These are phyloP conservation scores for Chrysomallon squamiferum DNA, from an alignment of 1,140 invertebrate species.

Conservation along the genomic window DNA sequence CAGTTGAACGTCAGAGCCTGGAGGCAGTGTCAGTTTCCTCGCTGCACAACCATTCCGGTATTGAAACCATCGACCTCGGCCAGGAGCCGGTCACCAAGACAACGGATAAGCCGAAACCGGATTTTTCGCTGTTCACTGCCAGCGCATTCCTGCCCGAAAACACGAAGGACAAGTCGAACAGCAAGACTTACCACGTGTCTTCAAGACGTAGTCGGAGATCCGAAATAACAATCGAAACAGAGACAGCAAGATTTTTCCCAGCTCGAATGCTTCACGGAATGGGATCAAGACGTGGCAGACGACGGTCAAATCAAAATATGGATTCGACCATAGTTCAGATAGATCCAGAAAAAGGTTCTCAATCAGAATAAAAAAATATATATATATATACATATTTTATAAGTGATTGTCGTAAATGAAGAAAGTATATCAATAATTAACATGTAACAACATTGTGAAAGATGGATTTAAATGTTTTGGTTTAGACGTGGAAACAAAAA, in stretches of 20 bases:
- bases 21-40: neutral
- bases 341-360: neutral
- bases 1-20: conserved; percentile 22
- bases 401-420: neutral
- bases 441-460: no score
- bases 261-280: neutral
- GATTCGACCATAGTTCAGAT: neutral
- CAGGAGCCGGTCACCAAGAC: neutral
- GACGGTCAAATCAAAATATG: neutral
- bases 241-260: neutral
- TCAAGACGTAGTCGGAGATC: neutral
- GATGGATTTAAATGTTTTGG: no score
- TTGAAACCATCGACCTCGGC: neutral
- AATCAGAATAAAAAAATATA: neutral
- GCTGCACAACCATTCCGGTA: neutral
- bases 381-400: neutral
- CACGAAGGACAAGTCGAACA: neutral
- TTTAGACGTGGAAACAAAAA: no score
- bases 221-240: neutral
- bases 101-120: neutral
- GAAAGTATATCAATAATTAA: neutral
- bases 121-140: conserved; percentile 1
- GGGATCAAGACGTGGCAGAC: neutral
- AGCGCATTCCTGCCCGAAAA: neutral
- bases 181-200: neutral